Base-by-base conservation (phyloP, 2,797 vertebrate genomes). In the Acomys russatus region DNA sequence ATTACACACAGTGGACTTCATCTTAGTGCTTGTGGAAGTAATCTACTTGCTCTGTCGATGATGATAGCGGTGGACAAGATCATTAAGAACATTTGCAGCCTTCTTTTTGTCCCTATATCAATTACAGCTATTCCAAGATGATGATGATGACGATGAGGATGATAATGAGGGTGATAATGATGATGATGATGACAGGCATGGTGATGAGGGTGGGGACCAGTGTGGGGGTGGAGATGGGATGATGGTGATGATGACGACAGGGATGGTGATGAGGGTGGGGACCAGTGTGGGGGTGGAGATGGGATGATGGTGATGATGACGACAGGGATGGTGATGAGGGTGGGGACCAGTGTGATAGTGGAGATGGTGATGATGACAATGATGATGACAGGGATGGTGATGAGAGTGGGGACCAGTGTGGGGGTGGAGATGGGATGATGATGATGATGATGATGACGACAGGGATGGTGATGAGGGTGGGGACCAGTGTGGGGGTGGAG, bases 151-250 rank as follows among this genome's bases (percentile, higher is more conserved):
- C 7, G 11, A 9, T 54, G 25, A 33, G 28, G 49, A 59, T 3
- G 17, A n/a, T n/a, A n/a, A n/a, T n/a, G n/a, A n/a, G n/a, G n/a
- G 1, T 80, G 51, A 3, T 25, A 3, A 14, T 17, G 28, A 2
- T 76, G 38, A 2, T 56, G 61, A 23, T 2, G 18, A 20, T 63
- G 22, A 20, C 22, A 28, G 4, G 56, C 51, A 0, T 59, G 30
- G 7, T 56, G 76, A 0, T 63, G n/a, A 5, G 59, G 54, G 0
- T 51, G 74, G 5, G 25, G 49, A 0, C 30, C 1, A 2, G 12
- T 9, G 1, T 54, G 44, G 6, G 33, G 28, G 9, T 30, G 6
- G 14, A 38, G 56, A 0, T 82, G n/a, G 1, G 61, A 4, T 28
- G 3, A 3, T 66, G 82, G 0, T 28, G n/a, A 1, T 64, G 59